Base-by-base conservation (phyloP, 2,797 vertebrate species). In the Sebastes trivittatus region DNA sequence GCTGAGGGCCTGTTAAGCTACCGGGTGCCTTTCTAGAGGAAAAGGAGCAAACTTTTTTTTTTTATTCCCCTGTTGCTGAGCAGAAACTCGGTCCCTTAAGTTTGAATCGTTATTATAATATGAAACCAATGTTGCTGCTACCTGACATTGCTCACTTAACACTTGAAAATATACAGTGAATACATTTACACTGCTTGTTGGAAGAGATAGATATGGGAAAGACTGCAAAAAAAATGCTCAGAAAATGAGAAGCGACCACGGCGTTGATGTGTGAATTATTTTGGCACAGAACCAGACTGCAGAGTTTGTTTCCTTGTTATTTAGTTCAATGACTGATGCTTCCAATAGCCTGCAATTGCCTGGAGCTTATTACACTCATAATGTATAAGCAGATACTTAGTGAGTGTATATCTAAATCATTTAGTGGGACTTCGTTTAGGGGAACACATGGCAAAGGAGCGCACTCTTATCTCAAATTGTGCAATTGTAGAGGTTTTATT, bases 1-100 rank as follows among this genome's bases (percentile, higher is more conserved):
- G 93, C 93, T 91, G 88, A 92, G 93, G 92, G 93, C 91, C 94
- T 93, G 93, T 95, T 95, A 94, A 94, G 93, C 85, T 92, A 91
- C 90, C 82, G 88, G 91, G 91, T 90, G 90, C 83, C 90, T 95
- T 93, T 90, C 89, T 80, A 82, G 80, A 92, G 89, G 75, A 92
- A 93, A 92, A 88, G 78, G 83, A 93, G 79, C 55, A 49, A 91
- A 90, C 86, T 88, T 89, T 70, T 89, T 80, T 75, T 56, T 59
- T 65, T 49, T 36, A 93, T 87, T 92, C 92, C 93, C 92, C 70
- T 78, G 89, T 81, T 84, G 87, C 90, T 49, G 77, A 85, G 74
- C 80, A 84, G 68, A 94, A 54, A 90, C 87, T 90, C 46, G 82
- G 89, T 94, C 92, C 92, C 91, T 92, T 75, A 93, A 93, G 91